Evolutionary conservation across 1,140 invertebrate genomes (phyloP).

Genomic region (Anoplophora glabripennis): DNA sequence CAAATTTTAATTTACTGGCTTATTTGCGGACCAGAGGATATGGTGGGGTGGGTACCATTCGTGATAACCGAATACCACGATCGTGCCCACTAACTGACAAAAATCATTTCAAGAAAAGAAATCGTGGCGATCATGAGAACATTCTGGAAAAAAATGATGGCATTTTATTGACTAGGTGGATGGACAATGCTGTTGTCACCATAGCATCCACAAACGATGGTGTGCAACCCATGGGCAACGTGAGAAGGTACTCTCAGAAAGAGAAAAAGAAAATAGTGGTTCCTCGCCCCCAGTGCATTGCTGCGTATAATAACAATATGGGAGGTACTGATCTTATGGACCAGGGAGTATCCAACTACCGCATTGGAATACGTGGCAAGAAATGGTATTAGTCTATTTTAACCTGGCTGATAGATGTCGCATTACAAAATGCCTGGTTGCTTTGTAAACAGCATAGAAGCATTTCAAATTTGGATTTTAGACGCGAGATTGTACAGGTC

Average conservation of each 20-base stretch:
- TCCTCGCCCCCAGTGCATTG: constrained; percentile 1
- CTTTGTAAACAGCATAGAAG: constrained; percentile 21
- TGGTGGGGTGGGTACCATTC: constrained; percentile 11
- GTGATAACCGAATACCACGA: constrained; percentile 23
- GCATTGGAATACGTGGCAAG: constrained; percentile 42
- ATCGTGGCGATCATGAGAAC: no score
- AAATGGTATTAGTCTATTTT: constrained; percentile 43
- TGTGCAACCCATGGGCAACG: no score
- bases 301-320: constrained; percentile 30
- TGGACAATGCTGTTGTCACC: no score
- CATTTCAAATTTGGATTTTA: not conserved
- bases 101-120: constrained; percentile 5
- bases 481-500: no score
- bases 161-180: no score
- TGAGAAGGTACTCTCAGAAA: no score
- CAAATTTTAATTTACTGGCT: constrained; percentile 27
- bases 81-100: not conserved
- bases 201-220: no score
- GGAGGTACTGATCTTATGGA: constrained; percentile 45
- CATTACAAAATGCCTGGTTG: constrained; percentile 40
- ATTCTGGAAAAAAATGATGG: no score
- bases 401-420: constrained; percentile 38
- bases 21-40: constrained; percentile 24
- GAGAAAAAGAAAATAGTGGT: no score
- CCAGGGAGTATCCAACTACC: constrained; percentile 44